Percentiles rank a stretch among this genome's conserved stretches.
phyloP scores from a whole-genome alignment of 2,888 invertebrate species.

The Theretra japonica region DNA sequence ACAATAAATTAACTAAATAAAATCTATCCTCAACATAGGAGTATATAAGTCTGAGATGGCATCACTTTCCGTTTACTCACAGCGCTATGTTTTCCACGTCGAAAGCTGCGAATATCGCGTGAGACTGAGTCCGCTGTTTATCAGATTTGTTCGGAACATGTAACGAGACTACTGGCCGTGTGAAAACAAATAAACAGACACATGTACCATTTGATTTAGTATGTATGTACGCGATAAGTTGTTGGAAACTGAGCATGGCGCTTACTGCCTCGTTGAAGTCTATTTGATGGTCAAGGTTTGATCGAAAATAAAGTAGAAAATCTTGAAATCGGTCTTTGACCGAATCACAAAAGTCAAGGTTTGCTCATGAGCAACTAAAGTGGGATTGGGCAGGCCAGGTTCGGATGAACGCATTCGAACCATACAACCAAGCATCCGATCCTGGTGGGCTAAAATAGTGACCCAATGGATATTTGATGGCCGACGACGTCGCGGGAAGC shows the following conservation, averaged over 20 bases:
- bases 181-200: conserved; percentile 61
- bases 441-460: no score
- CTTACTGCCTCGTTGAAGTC: neutral
- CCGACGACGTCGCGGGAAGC: no score
- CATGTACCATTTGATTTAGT: conserved; percentile 22
- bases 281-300: neutral
- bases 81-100: conserved; percentile 44
- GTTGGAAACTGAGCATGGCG: neutral
- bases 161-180: conserved; percentile 61
- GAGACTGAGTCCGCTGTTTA: conserved; percentile 58
- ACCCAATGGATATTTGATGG: no score
- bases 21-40: conserved; percentile 22
- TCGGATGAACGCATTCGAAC: no score
- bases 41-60: conserved; percentile 15
- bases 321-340: no score
- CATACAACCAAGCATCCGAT: no score
- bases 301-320: neutral
- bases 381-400: no score
- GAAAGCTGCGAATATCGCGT: conserved; percentile 60
- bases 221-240: conserved; percentile 10
- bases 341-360: no score
- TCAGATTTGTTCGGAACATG: conserved; percentile 67
- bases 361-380: no score
- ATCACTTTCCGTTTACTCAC: conserved; percentile 29
- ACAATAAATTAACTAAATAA: neutral